phyloP scores from a whole-genome alignment of 1,140 invertebrate species.

The Philotrypesis tridentata region DNA sequence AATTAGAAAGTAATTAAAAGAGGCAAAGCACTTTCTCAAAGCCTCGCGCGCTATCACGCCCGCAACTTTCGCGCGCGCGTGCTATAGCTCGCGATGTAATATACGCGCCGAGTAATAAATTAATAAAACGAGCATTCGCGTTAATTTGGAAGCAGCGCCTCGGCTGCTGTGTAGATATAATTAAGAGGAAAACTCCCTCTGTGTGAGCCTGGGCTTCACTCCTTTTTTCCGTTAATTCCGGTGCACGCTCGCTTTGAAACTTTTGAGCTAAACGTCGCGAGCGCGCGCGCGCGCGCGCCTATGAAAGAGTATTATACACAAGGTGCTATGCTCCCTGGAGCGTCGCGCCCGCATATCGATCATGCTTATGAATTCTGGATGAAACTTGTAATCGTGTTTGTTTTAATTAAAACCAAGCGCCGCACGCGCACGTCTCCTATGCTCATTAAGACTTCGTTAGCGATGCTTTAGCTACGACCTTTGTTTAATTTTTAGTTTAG shows the following conservation, averaged over 20 bases:
- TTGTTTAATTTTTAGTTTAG: too few species aligned
- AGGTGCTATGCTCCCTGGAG: not conserved
- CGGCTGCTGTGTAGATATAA: slow-evolving; percentile 54
- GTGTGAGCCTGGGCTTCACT: not conserved
- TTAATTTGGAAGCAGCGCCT: slow-evolving; percentile 42
- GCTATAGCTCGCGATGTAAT: slow-evolving; percentile 55
- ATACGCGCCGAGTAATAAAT: slow-evolving; percentile 63
- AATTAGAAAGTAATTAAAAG: slow-evolving; percentile 67
- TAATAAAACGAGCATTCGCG: slow-evolving; percentile 61
- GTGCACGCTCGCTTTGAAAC: slow-evolving; percentile 47
- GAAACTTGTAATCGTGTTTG: slow-evolving; percentile 68
- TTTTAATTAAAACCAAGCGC: slow-evolving; percentile 69
- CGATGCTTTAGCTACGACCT: slow-evolving; percentile 41
- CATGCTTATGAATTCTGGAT: slow-evolving; percentile 64
- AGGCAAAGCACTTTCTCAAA: slow-evolving; percentile 53
- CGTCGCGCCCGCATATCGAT: slow-evolving; percentile 44
- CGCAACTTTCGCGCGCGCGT: slow-evolving; percentile 44
- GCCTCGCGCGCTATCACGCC: slow-evolving; percentile 25
- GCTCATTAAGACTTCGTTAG: slow-evolving; percentile 56
- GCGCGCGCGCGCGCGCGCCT: slow-evolving; percentile 45
- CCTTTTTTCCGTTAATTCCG: slow-evolving; percentile 39
- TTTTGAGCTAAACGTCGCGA: slow-evolving; percentile 43
- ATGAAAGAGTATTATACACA: slow-evolving; percentile 47
- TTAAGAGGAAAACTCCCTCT: slow-evolving; percentile 59
- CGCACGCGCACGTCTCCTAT: slow-evolving; percentile 60